Base-by-base conservation (phyloP, 2,888 invertebrate genomes). In the Drosophila putrida region DNA sequence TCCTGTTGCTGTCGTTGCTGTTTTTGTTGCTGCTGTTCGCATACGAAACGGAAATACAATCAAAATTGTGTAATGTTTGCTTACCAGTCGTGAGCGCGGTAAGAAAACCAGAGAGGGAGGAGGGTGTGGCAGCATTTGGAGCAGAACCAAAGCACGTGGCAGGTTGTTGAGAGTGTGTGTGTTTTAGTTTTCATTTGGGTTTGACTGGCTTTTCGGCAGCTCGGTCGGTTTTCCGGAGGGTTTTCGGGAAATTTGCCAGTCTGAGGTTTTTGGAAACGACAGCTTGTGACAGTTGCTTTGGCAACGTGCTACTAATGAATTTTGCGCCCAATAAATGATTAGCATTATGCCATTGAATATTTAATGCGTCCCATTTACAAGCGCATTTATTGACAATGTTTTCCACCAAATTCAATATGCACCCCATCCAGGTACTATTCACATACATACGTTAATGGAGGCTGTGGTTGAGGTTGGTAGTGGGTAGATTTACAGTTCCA, bases 1-100 rank as follows among this genome's bases (percentile, higher is more conserved):
- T 85, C 85, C 85, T 79, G 89, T 80, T 75, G 84, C 69, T 80
- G 84, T 86, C 57, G 74, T 65, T 78, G 86, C 50, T 60, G 49
- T 43, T 63, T 27, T 33, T 71, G 75, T 58, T 78, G 64, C 60
- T 62, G 63, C 41, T 64, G 61, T 59, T 71, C 87, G 84, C 81
- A 82, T 86, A 86, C 78, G 71, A 75, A 81, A 89, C 89, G 85
- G 85, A 85, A 85, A 85, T 89, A 85, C 85, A 85, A 85, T 85
- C 88, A 85, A 85, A 85, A 89, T 89, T 89, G 80, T 84, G 78
- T 85, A 87, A 85, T 89, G 85, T 85, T 85, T 85, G 85, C 72
- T 66, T 83, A 73, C 71, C 85, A 70, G 46, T 31, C 38, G 41
- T 35, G 20, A 50, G 35, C 47, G 36, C 58, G 50, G 15, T 41